These are phyloP conservation scores for Drosophila lutescens DNA, from an alignment of 2,888 invertebrate genomes.

Conservation along the genomic window DNA sequence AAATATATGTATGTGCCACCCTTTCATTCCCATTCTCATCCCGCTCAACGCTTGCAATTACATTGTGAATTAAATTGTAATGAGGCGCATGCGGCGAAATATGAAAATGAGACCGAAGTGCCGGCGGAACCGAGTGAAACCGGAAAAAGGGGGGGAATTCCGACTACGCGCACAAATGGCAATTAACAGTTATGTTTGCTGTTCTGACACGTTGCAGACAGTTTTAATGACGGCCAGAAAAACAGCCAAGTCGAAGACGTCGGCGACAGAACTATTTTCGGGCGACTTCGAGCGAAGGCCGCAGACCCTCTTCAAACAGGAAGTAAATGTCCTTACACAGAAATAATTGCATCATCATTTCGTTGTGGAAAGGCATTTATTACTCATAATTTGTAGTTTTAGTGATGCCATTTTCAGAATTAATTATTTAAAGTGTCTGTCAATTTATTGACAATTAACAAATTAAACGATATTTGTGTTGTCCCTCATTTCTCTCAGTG, in stretches of 20 bases:
- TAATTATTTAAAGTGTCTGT: no score
- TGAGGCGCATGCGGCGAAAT: conserved; percentile 77
- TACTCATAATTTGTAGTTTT: no score
- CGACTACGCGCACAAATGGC: conserved; percentile 60
- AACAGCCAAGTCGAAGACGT: conserved; percentile 11
- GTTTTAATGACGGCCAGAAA: conserved; percentile 58
- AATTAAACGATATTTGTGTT: no score
- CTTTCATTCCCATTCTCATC: conserved; percentile 2
- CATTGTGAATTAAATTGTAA: conserved; percentile 82
- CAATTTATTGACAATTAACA: no score
- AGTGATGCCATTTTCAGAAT: no score
- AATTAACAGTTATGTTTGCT: conserved; percentile 81
- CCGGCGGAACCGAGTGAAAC: conserved; percentile 11
- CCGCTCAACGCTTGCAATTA: conserved; percentile 65
- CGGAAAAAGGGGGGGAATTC: conserved; percentile 10
- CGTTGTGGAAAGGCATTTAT: not conserved
- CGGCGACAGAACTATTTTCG: conserved; percentile 64
- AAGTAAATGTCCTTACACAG: conserved; percentile 33
- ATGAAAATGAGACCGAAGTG: conserved; percentile 61
- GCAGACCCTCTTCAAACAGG: conserved; percentile 40
- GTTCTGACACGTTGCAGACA: conserved; percentile 71
- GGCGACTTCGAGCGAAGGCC: conserved; percentile 30
- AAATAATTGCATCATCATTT: not conserved
- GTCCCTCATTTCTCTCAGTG: not conserved
- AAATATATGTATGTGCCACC: conserved; percentile 4